Percentiles rank a stretch among this genome's conserved stretches.
These are phyloP conservation scores for Otolemur crassicaudatus DNA, from an alignment of 2,797 vertebrate species.

Conservation along the genomic window DNA sequence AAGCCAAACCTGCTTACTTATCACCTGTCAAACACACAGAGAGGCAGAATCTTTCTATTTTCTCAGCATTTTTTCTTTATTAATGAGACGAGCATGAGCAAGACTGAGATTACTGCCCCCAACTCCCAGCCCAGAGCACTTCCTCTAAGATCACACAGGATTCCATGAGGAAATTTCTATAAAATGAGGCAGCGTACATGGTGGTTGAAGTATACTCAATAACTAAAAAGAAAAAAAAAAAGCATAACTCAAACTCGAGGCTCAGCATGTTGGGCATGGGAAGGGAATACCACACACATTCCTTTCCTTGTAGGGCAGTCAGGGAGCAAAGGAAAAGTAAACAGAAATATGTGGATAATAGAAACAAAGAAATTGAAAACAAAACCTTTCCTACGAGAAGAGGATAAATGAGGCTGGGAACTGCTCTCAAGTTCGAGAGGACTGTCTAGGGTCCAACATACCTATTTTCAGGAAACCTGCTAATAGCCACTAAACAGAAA, in stretches of 20 bases:
- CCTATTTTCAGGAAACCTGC: slow-evolving; percentile 20
- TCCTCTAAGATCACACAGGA: background rate
- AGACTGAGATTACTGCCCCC: no score
- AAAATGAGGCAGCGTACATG: background rate
- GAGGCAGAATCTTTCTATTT: background rate
- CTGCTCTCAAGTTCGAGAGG: background rate
- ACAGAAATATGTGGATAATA: background rate
- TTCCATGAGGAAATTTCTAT: background rate
- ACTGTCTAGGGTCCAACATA: background rate
- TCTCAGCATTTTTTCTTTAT: background rate
- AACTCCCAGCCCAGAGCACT: background rate
- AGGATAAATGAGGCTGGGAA: background rate
- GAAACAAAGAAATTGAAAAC: slow-evolving; percentile 21
- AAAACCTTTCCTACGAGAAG: background rate
- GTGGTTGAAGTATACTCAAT: background rate
- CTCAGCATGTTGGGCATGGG: background rate
- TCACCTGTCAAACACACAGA: background rate
- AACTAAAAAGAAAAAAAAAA: background rate
- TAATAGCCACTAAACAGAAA: slow-evolving; percentile 44
- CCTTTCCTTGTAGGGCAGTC: background rate
- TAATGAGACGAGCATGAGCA: background rate
- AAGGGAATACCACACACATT: background rate
- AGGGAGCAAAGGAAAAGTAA: background rate
- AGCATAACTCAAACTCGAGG: background rate
- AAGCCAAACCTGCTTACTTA: background rate